Evolutionary conservation across 2,113 vertebrate genomes (phyloP).

Genomic region (Chamaea fasciata): DNA sequence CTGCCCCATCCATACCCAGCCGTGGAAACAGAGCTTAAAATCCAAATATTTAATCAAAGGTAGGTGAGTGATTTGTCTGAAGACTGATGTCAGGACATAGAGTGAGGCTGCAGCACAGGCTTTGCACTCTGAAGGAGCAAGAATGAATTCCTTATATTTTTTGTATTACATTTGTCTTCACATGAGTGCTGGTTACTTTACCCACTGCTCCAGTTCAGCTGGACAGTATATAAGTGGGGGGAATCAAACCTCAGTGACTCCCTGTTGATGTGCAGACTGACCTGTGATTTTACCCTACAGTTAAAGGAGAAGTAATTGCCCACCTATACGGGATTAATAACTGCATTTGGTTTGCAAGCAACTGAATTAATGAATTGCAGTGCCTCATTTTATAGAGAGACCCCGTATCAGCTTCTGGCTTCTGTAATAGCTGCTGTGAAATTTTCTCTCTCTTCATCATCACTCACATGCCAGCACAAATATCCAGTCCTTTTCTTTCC

Average conservation of each 20-base stretch:
- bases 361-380: neutral
- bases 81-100: neutral
- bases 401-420: neutral
- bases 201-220: neutral
- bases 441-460: neutral
- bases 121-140: neutral
- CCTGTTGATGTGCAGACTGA: neutral
- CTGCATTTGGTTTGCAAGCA: neutral
- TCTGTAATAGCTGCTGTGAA: neutral
- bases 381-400: neutral
- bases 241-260: neutral
- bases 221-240: neutral
- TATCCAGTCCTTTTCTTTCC: neutral
- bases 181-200: neutral
- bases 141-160: neutral
- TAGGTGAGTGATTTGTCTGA: neutral
- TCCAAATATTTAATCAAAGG: neutral
- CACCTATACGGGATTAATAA: neutral
- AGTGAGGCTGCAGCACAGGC: neutral
- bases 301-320: neutral
- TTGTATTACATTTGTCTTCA: neutral
- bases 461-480: neutral
- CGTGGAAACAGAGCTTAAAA: neutral
- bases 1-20: neutral
- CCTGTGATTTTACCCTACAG: neutral